Evolutionary conservation across 2,797 vertebrate species (phyloP).

Genomic region (Sebastes hubbsi): DNA sequence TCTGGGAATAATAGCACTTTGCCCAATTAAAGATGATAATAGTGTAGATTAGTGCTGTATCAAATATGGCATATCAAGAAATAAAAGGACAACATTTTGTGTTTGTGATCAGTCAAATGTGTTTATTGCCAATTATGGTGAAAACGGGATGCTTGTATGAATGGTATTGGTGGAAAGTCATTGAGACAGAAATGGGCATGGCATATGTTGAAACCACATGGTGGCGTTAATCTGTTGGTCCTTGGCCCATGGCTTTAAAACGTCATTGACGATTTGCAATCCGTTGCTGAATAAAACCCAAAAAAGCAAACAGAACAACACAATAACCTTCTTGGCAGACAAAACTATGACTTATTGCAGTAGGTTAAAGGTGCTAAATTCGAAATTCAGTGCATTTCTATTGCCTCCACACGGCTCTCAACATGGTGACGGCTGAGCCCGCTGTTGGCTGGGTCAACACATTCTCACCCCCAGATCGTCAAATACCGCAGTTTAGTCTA

Average conservation of each 20-base stretch:
- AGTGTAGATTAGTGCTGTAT: background rate
- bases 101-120: background rate
- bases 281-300: background rate
- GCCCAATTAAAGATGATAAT: background rate
- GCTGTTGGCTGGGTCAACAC: too few relatives aligned
- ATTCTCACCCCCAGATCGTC: too few relatives aligned
- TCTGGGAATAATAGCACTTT: background rate
- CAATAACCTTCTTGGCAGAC: background rate
- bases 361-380: background rate
- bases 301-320: background rate
- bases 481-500: too few relatives aligned
- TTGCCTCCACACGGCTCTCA: too few relatives aligned
- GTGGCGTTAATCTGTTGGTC: background rate
- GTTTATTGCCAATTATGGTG: background rate
- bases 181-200: background rate
- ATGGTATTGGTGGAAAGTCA: background rate
- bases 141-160: background rate
- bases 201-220: background rate
- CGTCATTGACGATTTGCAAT: background rate
- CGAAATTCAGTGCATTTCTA: too few relatives aligned
- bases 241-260: background rate
- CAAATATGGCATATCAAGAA: background rate
- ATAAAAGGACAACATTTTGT: background rate
- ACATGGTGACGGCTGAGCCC: too few relatives aligned
- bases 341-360: background rate